Base-by-base conservation (phyloP, 1,140 invertebrate genomes). In the Macrocentrus cingulum region DNA sequence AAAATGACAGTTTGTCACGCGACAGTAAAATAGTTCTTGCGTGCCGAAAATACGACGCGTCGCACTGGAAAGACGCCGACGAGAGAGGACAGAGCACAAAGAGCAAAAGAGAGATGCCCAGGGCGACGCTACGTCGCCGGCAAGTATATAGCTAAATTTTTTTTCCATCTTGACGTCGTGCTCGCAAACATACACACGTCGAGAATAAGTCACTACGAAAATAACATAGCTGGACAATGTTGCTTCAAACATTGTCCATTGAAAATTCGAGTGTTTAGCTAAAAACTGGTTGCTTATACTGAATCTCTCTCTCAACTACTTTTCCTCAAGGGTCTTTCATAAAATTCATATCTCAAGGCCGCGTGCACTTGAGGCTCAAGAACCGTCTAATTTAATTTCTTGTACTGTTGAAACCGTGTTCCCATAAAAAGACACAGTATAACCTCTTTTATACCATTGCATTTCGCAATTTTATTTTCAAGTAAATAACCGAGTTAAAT, bases 1-100 rank as follows among this genome's bases (percentile, higher is more conserved):
- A 39, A 44, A 58, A 58, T 58, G 15, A 44, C 55, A 32, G 42
- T 34, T 54, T 37, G 60, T 56, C 50, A 57, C 60, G 54, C 66
- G 61, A 67, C 58, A 63, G 58, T 55, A 54, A 57, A 68, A 71
- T 69, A 69, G 69, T 70, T 67, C 63, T 64, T 45, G 60, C 56
- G 49, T 62, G 64, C 64, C 62, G 62, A 70, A 60, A 56, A 51
- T 49, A 52, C 61, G 64, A 42, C 46, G 58, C 46, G 54, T 44
- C 25, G 44, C 46, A 29, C 9, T 41, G 50, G 7, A 37, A 53
- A 53, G 50, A 53, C 18, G 22, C n/a, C 16, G 50, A 16, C 34
- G 20, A 20, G 9, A 29, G 11, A n/a, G 25, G 34, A 15, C 22
- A 29, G 18, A 15, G 23, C 36, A 20, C 39, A 42, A 20, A 54